These are phyloP conservation scores for Cryptoblepharus egeriae DNA, from an alignment of 2,797 vertebrate genomes.

Conservation along the genomic window DNA sequence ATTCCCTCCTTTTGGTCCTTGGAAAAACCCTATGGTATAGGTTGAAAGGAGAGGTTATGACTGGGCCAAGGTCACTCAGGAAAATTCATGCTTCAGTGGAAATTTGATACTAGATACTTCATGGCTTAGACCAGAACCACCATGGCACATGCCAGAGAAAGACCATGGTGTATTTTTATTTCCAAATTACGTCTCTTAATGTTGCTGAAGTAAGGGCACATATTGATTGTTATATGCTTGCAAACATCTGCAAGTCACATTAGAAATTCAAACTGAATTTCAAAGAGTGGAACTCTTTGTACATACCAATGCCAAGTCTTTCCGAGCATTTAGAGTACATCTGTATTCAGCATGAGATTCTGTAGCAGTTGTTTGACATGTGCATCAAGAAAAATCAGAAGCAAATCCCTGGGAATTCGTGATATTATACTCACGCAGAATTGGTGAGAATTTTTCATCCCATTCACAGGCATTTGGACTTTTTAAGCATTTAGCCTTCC, in stretches of 20 bases:
- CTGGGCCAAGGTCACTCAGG: background rate
- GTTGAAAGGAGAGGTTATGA: background rate
- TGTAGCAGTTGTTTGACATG: slow-evolving; percentile 1
- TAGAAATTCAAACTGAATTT: slow-evolving; percentile 29
- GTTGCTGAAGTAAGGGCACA: slow-evolving; percentile 17
- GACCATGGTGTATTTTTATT: too few species aligned
- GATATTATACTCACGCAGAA: background rate
- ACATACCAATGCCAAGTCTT: background rate
- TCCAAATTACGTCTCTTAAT: background rate
- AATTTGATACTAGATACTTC: background rate
- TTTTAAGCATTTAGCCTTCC: too few species aligned
- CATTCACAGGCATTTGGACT: too few species aligned
- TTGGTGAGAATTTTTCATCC: background rate
- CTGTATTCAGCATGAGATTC: slow-evolving; percentile 27
- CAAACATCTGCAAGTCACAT: slow-evolving; percentile 35
- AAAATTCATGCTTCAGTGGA: background rate
- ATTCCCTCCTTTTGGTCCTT: background rate
- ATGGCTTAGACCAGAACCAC: too few species aligned
- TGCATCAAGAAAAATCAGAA: slow-evolving; percentile 17
- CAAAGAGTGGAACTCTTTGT: slow-evolving; percentile 20
- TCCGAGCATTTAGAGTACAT: slow-evolving; percentile 37
- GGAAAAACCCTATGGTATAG: background rate
- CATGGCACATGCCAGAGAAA: too few species aligned
- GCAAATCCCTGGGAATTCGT: background rate
- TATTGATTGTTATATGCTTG: slow-evolving; percentile 27